Evolutionary conservation across 2,113 vertebrate species (phyloP), one percentile per base, ranked within the genome.

Genomic region (Glaucomys volans): DNA sequence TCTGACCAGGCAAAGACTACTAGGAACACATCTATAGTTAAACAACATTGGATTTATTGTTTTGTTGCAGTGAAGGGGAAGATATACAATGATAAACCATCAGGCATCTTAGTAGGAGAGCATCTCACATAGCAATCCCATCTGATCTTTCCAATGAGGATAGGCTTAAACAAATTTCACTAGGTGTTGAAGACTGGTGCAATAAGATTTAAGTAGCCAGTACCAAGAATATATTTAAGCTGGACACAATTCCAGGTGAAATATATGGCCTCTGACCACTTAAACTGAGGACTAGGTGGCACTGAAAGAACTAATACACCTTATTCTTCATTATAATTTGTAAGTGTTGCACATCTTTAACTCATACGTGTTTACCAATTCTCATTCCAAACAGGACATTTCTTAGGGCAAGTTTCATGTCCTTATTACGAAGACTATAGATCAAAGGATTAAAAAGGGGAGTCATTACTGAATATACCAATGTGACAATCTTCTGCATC

Each of bases 401-500:
- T 90, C 54, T 94, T 77, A 98, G 81, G 50, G 97, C 93, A 28
- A 90, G 50, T 93, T 98, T 98, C 96, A 98, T 94, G 64, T 98
- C 96, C 57, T 97, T 97, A 81, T 98, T 98, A 44, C 96, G 95
- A 84, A 98, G 97, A 71, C 97, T 98, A 8, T 98, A 98, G 82
- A 98, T 97, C 18, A 98, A 35, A 1, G 98, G 98, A 67, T 98
- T 98, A 66, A 97, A 91, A 72, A 98, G 90, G 44, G 98, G 98
- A 28, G 97, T 98, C 88, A 97, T 72, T 40, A 95, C 52, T 32
- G 97, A 97, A 74, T 98, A 98, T 12, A 97, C 77, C 50, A 98
- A 67, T 16, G 97, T 98, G 50, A 97, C 79, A 5, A 97, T 87
- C 90, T 98, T 98, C 91, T 97, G 96, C 85, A 95, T 91, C 76